These are phyloP conservation scores for Chaetodon trifascialis DNA, from an alignment of 2,113 vertebrate genomes.

Conservation along the genomic window DNA sequence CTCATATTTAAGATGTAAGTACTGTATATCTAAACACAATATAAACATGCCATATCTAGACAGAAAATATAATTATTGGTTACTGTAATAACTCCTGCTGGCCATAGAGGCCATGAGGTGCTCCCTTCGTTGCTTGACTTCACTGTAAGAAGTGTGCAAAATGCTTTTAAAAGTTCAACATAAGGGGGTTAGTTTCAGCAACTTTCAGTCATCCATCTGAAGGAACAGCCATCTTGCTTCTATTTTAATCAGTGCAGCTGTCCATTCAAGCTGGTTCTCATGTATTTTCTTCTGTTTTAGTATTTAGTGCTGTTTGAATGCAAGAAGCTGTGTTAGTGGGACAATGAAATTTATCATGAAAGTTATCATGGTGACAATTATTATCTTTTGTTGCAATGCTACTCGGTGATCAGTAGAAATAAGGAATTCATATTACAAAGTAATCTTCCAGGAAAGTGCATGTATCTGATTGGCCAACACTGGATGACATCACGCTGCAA, in stretches of 20 bases:
- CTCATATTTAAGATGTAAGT: neutral
- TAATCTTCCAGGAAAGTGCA: neutral
- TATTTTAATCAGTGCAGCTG: slow-evolving; percentile 4
- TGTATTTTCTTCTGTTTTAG: neutral
- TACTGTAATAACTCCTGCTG: neutral
- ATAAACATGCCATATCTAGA: neutral
- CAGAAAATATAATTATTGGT: neutral
- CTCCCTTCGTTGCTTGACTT: neutral
- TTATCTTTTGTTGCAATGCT: neutral
- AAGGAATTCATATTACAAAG: too few species aligned
- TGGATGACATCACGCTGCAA: too few species aligned
- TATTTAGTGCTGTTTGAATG: neutral
- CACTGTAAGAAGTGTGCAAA: neutral
- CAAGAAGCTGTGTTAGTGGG: neutral
- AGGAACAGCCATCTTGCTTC: neutral
- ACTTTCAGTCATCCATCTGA: neutral
- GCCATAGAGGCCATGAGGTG: neutral
- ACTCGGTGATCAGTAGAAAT: neutral
- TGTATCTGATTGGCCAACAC: neutral
- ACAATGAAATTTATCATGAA: neutral
- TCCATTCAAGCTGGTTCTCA: neutral
- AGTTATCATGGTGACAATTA: too few species aligned
- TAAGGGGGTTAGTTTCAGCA: neutral
- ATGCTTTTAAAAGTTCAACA: neutral
- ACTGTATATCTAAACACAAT: neutral